phyloP scores from a whole-genome alignment of 2,888 invertebrate genomes.

The Parthenolecanium corni region DNA sequence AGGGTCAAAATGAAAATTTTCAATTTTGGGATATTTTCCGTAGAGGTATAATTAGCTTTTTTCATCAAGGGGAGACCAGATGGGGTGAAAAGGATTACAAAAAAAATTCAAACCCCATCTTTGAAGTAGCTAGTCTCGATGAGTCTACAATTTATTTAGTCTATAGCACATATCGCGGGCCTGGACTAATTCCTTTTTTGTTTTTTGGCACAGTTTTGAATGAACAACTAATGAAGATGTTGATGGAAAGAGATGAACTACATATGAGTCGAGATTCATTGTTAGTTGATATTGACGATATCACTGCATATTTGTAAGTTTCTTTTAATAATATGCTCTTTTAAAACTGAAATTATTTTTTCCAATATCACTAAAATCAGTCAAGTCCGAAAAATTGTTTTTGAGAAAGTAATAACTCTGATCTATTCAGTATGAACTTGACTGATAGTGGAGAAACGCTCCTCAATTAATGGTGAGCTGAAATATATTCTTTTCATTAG shows the following conservation, averaged over 20 bases:
- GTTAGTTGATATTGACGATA: slow-evolving; percentile 92
- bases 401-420: not conserved
- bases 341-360: not conserved
- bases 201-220: slow-evolving; percentile 53
- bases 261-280: slow-evolving; percentile 98
- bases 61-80: too few species aligned
- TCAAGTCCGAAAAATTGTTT: not conserved
- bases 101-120: too few species aligned
- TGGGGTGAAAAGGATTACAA: too few species aligned
- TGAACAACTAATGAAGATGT: slow-evolving; percentile 73
- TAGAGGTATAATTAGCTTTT: too few species aligned
- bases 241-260: slow-evolving; percentile 86
- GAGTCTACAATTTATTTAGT: too few species aligned
- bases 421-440: not conserved
- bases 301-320: slow-evolving; percentile 41
- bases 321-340: not conserved
- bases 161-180: too few species aligned
- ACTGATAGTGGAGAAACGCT: not conserved
- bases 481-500: too few species aligned
- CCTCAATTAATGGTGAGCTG: too few species aligned
- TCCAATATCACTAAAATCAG: not conserved
- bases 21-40: too few species aligned
- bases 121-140: too few species aligned
- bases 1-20: not conserved
- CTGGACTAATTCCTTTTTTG: too few species aligned